Conservation (phyloP, 2,888 invertebrate genomes). For the Hedya salicella region DNA sequence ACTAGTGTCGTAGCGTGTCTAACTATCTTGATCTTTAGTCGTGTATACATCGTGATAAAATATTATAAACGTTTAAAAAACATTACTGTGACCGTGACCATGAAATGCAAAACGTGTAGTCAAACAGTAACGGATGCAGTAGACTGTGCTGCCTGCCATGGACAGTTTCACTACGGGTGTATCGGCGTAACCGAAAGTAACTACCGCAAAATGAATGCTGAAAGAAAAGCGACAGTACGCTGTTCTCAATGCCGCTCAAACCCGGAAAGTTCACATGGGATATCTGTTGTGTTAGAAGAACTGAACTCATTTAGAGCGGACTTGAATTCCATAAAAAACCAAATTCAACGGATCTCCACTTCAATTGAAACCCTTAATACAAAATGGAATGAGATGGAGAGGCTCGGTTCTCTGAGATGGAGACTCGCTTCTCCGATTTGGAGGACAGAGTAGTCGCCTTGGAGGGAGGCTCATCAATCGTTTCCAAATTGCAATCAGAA, state of each 20-base stretch:
- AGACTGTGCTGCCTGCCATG: not conserved
- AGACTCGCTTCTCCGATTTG: not conserved
- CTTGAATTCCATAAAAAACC: not conserved
- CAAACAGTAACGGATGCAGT: not conserved
- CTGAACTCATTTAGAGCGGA: not conserved
- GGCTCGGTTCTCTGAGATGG: not conserved
- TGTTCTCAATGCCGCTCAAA: not conserved
- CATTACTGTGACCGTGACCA: not conserved
- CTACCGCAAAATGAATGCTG: constrained; percentile 7
- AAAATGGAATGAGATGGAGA: constrained; percentile 1
- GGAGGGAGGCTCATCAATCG: not conserved
- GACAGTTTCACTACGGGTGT: not conserved
- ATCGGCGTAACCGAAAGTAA: not conserved
- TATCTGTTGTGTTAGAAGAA: not conserved
- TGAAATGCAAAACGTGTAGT: constrained; percentile 2
- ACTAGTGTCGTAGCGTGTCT: not conserved
- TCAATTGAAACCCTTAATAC: not conserved
- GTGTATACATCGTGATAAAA: not conserved
- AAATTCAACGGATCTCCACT: not conserved
- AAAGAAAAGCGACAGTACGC: not conserved
- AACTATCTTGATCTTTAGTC: not conserved
- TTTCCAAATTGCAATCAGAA: not conserved
- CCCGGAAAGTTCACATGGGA: not conserved
- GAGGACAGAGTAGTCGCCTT: not conserved
- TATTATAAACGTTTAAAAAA: too few relatives aligned